A percentile compares a stretch with the other conserved stretches of the same genome.
Conservation (phyloP, 2,797 vertebrate genomes). For the Melanotaenia trifasciata region DNA sequence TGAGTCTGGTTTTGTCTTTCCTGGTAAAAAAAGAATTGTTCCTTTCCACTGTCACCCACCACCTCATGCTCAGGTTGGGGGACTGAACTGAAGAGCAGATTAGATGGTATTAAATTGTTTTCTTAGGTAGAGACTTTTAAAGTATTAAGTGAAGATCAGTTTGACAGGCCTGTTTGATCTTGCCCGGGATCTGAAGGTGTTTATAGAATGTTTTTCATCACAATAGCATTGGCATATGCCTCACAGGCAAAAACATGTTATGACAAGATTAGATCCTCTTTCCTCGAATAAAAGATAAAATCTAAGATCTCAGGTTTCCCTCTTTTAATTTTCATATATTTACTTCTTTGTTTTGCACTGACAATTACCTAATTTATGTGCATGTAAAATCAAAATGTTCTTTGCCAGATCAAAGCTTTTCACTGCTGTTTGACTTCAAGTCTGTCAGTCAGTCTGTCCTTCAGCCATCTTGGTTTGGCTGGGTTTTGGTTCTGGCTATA, state of each 20-base stretch:
- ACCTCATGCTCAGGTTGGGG: too few species aligned
- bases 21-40: too few species aligned
- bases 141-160: neutral
- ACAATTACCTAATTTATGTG: neutral
- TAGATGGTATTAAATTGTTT: too few species aligned
- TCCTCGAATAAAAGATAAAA: neutral
- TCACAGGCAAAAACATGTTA: conserved; percentile 22
- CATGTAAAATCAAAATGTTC: neutral
- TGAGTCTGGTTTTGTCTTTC: too few species aligned
- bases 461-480: too few species aligned
- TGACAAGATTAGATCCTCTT: conserved; percentile 17
- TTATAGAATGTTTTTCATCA: conserved; percentile 11
- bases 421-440: too few species aligned
- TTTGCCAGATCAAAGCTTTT: too few species aligned
- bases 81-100: too few species aligned
- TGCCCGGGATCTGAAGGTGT: conserved; percentile 17
- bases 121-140: neutral
- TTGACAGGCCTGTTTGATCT: conserved; percentile 28
- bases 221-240: neutral
- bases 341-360: neutral
- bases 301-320: neutral
- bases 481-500: too few species aligned
- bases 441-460: too few species aligned
- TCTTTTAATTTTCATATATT: neutral
- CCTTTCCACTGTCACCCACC: too few species aligned